These are phyloP conservation scores for Pantala flavescens DNA, from an alignment of 1,140 invertebrate genomes.

Conservation along the genomic window DNA sequence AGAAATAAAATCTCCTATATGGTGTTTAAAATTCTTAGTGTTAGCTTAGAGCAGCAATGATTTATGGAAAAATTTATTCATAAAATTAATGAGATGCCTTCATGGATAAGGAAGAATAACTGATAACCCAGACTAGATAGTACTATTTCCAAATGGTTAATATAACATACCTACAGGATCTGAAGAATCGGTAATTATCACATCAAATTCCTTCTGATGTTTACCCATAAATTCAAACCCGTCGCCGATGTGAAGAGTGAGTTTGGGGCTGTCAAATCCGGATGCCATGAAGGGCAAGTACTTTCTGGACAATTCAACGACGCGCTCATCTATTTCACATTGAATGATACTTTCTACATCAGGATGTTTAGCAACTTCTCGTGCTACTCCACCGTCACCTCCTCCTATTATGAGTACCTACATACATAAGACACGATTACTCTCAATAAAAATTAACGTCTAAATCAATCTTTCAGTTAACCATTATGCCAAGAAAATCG, in stretches of 20 bases:
- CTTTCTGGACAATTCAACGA: constrained; percentile 85
- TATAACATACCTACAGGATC: constrained; percentile 70
- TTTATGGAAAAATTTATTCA: too few species aligned
- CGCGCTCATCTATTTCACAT: constrained; percentile 90
- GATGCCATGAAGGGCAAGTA: constrained; percentile 83
- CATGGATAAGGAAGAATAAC: too few species aligned
- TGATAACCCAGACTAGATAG: too few species aligned
- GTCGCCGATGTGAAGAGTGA: constrained; percentile 78
- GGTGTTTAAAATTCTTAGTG: too few species aligned
- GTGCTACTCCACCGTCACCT: constrained; percentile 90
- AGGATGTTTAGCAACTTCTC: constrained; percentile 91
- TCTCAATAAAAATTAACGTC: too few species aligned
- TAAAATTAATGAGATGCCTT: too few species aligned
- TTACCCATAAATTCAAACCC: constrained; percentile 91
- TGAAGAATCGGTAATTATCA: constrained; percentile 97
- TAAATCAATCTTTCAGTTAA: too few species aligned
- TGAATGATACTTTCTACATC: constrained; percentile 73
- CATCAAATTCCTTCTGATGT: constrained; percentile 79
- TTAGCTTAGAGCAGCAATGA: too few species aligned
- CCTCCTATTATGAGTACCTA: constrained; percentile 92
- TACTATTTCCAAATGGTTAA: too few species aligned
- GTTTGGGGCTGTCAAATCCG: constrained; percentile 73
- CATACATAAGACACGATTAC: not conserved
- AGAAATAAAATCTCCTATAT: too few species aligned
- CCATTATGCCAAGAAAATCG: too few species aligned